Percentiles rank a stretch among this genome's conserved stretches.
Conservation (phyloP, 1,140 invertebrate genomes). For the Drosophila mauritiana region DNA sequence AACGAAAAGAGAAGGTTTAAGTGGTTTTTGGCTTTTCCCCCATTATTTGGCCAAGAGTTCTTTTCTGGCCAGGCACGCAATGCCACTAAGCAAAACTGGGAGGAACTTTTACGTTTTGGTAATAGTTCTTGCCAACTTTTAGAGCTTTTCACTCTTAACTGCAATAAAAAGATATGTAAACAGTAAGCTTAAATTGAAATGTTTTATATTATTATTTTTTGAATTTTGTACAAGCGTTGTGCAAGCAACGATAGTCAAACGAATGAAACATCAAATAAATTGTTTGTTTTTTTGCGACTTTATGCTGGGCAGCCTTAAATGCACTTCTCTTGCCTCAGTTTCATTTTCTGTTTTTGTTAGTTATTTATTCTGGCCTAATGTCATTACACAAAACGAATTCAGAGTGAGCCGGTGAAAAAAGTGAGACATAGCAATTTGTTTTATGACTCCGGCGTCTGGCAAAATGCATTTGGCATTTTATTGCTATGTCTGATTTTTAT, state of each 20-base stretch:
- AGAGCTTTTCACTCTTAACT: no score
- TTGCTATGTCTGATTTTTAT: slow-evolving; percentile 44
- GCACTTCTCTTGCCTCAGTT: slow-evolving; percentile 27
- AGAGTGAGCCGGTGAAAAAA: slow-evolving; percentile 34
- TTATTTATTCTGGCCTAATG: slow-evolving; percentile 68
- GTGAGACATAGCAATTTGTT: slow-evolving; percentile 59
- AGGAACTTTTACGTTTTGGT: neutral
- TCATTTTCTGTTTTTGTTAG: slow-evolving; percentile 32
- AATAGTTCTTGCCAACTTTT: no score
- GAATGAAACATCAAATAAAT: neutral
- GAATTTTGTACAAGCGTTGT: neutral
- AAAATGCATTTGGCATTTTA: slow-evolving; percentile 68
- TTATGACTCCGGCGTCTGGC: slow-evolving; percentile 35
- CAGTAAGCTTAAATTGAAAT: neutral
- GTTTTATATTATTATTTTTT: no score
- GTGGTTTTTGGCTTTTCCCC: slow-evolving; percentile 49
- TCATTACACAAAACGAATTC: slow-evolving; percentile 42
- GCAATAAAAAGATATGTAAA: neutral
- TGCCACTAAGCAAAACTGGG: slow-evolving; percentile 50
- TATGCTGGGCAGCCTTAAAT: slow-evolving; percentile 39
- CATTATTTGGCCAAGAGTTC: slow-evolving; percentile 63
- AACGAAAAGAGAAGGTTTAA: slow-evolving; percentile 5
- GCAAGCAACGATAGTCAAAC: neutral
- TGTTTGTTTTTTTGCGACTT: slow-evolving; percentile 24
- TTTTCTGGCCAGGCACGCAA: slow-evolving; percentile 55